Conservation (phyloP, 2,113 vertebrate species). For the Todiramphus chloris region DNA sequence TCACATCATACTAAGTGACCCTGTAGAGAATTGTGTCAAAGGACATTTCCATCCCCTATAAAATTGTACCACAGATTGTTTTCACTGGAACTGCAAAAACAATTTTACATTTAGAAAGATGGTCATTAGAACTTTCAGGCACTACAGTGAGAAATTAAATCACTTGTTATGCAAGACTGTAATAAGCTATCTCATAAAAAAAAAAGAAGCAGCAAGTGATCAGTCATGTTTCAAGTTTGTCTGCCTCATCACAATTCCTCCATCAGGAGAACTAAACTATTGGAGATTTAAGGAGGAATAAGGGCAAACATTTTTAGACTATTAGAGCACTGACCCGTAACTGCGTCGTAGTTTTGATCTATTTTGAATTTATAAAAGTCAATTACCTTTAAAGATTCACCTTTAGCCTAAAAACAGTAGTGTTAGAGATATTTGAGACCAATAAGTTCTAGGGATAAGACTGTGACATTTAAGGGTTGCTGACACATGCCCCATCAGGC, state of each 20-base stretch:
- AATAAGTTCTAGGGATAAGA: neutral
- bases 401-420: neutral
- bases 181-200: neutral
- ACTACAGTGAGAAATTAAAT: neutral
- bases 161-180: neutral
- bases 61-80: neutral
- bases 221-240: neutral
- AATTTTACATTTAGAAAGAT: neutral
- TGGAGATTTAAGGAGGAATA: neutral
- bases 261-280: neutral
- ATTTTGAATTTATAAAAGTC: neutral
- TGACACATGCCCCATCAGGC: neutral
- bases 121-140: neutral
- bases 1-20: neutral
- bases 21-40: neutral
- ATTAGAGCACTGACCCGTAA: neutral
- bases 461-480: neutral
- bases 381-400: neutral
- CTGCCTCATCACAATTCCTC: neutral
- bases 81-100: neutral
- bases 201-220: neutral
- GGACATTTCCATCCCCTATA: neutral
- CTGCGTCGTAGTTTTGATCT: neutral
- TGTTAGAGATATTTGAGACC: accelerated
- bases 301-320: neutral